Percentiles rank a stretch among this genome's conserved stretches.
Evolutionary conservation across 1,140 invertebrate species (phyloP).

Genomic region (Charaxes varanes): DNA sequence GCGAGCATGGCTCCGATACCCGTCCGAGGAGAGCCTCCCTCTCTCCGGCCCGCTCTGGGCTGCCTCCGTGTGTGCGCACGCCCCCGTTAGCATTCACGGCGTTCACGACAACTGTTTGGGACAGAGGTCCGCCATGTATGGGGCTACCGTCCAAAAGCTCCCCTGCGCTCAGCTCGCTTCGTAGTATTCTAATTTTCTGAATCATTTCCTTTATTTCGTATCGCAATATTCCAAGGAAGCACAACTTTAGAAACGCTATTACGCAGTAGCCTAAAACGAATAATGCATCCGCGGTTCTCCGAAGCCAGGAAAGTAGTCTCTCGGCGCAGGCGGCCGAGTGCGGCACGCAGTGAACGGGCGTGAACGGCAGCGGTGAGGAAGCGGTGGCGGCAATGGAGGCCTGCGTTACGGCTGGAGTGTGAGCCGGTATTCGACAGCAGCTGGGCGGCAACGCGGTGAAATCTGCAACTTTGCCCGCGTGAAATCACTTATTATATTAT

Average conservation of each 20-base stretch:
- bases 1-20: constrained; percentile 61
- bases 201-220: constrained; percentile 93
- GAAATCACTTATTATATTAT: too few relatives aligned
- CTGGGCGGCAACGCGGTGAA: constrained; percentile 75
- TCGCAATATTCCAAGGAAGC: constrained; percentile 89
- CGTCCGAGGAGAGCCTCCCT: constrained; percentile 74
- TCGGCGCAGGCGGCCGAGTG: constrained; percentile 80
- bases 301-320: constrained; percentile 81
- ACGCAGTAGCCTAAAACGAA: constrained; percentile 93
- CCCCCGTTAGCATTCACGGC: constrained; percentile 69
- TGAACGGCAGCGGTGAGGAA: constrained; percentile 73
- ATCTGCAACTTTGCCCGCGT: too few relatives aligned
- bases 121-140: constrained; percentile 60
- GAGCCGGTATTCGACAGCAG: constrained; percentile 70
- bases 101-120: constrained; percentile 66
- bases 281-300: constrained; percentile 85
- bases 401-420: constrained; percentile 50
- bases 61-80: constrained; percentile 60
- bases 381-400: constrained; percentile 79
- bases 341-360: constrained; percentile 54
- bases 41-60: constrained; percentile 66
- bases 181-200: constrained; percentile 85
- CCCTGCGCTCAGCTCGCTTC: constrained; percentile 71
- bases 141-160: constrained; percentile 64
- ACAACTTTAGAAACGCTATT: constrained; percentile 91